Conservation (phyloP, 2,113 vertebrate genomes). For the Alethe diademata region DNA sequence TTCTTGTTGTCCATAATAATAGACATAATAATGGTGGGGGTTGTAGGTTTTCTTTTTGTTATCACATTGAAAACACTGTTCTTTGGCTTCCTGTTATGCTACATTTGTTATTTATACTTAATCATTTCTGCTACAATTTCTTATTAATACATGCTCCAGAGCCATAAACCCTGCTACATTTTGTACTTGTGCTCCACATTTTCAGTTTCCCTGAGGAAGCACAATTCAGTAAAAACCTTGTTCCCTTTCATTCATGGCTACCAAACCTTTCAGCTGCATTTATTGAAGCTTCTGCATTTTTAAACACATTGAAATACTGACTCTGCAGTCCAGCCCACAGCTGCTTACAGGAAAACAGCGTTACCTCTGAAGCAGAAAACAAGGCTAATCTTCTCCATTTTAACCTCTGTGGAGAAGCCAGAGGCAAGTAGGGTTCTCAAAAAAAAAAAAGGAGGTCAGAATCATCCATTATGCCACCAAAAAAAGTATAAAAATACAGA, state of each 20-base stretch:
- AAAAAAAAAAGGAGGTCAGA: neutral
- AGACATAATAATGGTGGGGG: neutral
- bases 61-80: neutral
- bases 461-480: neutral
- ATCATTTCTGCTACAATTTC: neutral
- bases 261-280: neutral
- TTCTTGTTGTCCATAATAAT: neutral
- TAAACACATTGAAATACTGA: slow-evolving; percentile 8
- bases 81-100: neutral
- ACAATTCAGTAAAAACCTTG: neutral
- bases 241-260: neutral
- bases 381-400: neutral
- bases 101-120: neutral
- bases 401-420: neutral
- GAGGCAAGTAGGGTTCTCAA: neutral
- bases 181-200: neutral
- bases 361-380: slow-evolving; percentile 26
- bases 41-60: neutral
- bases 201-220: neutral
- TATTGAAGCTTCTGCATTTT: slow-evolving; percentile 10
- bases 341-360: neutral
- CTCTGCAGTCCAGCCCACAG: neutral
- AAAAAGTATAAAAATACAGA: neutral
- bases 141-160: neutral
- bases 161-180: fast-evolving